These are phyloP conservation scores for Amphiprion percula DNA, from an alignment of 2,113 vertebrate genomes.

Conservation along the genomic window DNA sequence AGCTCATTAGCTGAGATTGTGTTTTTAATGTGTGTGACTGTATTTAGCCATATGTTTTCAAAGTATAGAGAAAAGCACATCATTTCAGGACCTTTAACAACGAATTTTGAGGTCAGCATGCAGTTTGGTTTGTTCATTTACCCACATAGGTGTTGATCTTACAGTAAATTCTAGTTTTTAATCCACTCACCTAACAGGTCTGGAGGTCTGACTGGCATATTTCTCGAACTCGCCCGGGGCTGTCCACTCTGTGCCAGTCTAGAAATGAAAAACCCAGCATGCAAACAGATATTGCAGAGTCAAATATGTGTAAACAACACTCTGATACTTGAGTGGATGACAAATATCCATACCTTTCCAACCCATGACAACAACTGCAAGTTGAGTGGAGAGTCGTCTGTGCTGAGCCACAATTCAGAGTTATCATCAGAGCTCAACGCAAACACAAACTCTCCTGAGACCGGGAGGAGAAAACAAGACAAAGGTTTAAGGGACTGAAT, in stretches of 20 bases:
- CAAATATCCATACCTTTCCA: slow-evolving; percentile 87
- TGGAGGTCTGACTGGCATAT: slow-evolving; percentile 91
- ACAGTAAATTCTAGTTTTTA: background rate
- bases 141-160: background rate
- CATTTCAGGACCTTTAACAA: no score
- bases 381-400: slow-evolving; percentile 86
- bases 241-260: slow-evolving; percentile 94
- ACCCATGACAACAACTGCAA: slow-evolving; percentile 88
- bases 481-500: background rate
- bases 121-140: no score
- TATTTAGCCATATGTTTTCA: no score
- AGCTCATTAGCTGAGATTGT: background rate
- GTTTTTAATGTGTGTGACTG: no score
- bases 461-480: background rate
- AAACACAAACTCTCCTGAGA: slow-evolving; percentile 91
- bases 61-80: no score
- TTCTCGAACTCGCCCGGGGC: slow-evolving; percentile 96
- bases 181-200: slow-evolving; percentile 86
- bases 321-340: background rate
- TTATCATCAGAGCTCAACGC: slow-evolving; percentile 94
- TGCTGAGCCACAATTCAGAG: slow-evolving; percentile 96
- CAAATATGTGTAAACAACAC: background rate
- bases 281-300: background rate
- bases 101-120: no score
- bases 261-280: slow-evolving; percentile 22